Evolutionary conservation across 2,797 vertebrate genomes (phyloP), one percentile per base, ranked within the genome.

Genomic region (Gila robusta): DNA sequence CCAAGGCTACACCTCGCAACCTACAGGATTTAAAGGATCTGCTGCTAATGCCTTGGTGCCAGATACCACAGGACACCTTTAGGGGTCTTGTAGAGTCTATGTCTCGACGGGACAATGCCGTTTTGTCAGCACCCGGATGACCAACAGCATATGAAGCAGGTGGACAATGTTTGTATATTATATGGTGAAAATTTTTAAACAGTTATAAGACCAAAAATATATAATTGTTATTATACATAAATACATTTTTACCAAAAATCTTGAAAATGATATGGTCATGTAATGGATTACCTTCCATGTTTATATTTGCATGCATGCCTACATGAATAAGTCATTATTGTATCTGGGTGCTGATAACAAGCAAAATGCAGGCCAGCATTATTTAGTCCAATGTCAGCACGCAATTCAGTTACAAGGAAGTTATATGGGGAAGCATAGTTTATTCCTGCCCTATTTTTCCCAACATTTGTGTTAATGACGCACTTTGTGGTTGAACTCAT

Each of bases 381-480:
- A 84, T 67, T 73, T 62, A 81, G 64, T 52, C 52, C 74, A 66
- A 81, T 78, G 74, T 86, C 79, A 88, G 86, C 79, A 85, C 80
- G 64, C 77, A 67, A 74, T 56, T 70, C 59, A 10, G 5, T 52
- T 77, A n/a, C 59, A 73, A 62, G 47, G 44, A 78, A 85, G 64
- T 17, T 12, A 14, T 52, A 35, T 54, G 37, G 47, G 32, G 67
- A 82, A 47, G 44, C 9, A 71, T n/a, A 59, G 79, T 77, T 81
- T 64, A 71, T 81, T 28, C 5, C 56, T 79, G 37, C 6, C 47
- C 67, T 54, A 39, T 83, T 77, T 79, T 81, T 44, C 64, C 41
- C 54, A 84, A 44, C 2, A 19, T 64, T 84, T 66, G 28, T 39
- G 52, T 79, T 78, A 41, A 26, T 85, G 84, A 85, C 54, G 41